Base-by-base conservation (phyloP, 1,140 invertebrate genomes). In the Bombus vancouverensis region DNA sequence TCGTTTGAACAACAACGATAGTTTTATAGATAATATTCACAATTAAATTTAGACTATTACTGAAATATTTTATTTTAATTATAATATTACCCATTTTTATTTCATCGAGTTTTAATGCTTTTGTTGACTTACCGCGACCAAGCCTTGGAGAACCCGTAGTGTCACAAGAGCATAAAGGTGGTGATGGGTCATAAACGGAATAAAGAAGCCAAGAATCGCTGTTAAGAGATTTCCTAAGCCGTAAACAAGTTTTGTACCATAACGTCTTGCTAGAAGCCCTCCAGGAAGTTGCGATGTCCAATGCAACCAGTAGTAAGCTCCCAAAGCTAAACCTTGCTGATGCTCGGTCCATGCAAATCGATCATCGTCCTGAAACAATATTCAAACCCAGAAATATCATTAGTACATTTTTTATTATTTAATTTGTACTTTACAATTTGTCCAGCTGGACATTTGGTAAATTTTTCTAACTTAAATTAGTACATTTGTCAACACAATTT, bases 291-390 rank as follows among this genome's bases (percentile, higher is more conserved):
- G 97, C 0, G 96, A 96, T 0, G 96, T 18, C 96, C 97, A 97
- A 87, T 98, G 97, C 3, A 97, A 93, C 97, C 97, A 97, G 91
- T 97, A 98, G 90, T 97, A 98, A 0, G 97, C 96, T 0, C 97
- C 97, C 37, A 98, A 92, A 4, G 97, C 95, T n/a, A 96, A 85
- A 57, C 96, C 96, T 94, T 98, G 97, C 66, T 97, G 94, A 66
- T 96, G 95, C 76, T 97, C 97, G 90, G 96, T 96, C 97, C 97
- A 98, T 9, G 94, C 83, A 84, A 97, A 97, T 57, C 95, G 95
- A 32, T 95, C 82, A 25, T 85, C 79, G 8, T 92, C 88, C 88
- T 92, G 80, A 65, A 83, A 75, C 13, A 65, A 68, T 39, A 28
- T 68, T 1, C 3, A 42, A 70, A 1, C 37, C 3, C 5, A 15